Evolutionary conservation across 2,113 vertebrate species (phyloP).

Genomic region (Cygnus atratus): DNA sequence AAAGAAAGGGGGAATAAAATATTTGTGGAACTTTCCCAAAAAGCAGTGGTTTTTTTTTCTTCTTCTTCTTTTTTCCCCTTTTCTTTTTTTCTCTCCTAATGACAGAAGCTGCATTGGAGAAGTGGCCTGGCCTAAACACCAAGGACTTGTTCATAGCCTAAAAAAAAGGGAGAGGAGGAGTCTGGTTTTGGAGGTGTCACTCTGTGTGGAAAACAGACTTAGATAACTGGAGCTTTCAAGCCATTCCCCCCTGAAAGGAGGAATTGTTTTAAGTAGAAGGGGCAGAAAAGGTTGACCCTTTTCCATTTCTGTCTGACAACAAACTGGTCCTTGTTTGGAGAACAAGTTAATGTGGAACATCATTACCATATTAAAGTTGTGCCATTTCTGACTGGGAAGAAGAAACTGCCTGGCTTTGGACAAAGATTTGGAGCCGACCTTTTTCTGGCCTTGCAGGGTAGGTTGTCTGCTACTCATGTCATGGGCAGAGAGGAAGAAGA

Average conservation of each 20-base stretch:
- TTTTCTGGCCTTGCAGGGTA: background rate
- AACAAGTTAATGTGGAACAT: conserved; percentile 22
- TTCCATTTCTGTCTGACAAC: conserved; percentile 63
- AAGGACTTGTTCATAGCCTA: conserved; percentile 41
- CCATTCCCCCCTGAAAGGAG: conserved; percentile 54
- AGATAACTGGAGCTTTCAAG: conserved; percentile 30
- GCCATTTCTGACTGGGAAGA: background rate
- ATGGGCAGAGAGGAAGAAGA: background rate
- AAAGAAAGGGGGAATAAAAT: conserved; percentile 63
- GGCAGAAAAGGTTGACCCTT: conserved; percentile 61
- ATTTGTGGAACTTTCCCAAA: conserved; percentile 70
- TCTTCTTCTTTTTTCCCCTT: background rate
- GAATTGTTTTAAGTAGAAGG: conserved; percentile 46
- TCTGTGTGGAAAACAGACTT: conserved; percentile 32
- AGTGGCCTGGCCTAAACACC: background rate
- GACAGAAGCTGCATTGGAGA: conserved; percentile 41
- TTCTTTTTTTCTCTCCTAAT: background rate
- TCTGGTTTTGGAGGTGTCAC: conserved; percentile 25
- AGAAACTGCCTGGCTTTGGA: background rate
- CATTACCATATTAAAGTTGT: conserved; percentile 49
- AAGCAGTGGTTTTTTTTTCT: background rate
- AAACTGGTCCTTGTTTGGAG: conserved; percentile 70
- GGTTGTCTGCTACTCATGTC: background rate
- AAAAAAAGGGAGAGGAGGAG: conserved; percentile 37
- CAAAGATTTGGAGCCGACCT: background rate